Percentiles rank a stretch among this genome's conserved stretches.
Evolutionary conservation across 2,797 vertebrate species (phyloP).

Genomic region (Dipus sagitta): DNA sequence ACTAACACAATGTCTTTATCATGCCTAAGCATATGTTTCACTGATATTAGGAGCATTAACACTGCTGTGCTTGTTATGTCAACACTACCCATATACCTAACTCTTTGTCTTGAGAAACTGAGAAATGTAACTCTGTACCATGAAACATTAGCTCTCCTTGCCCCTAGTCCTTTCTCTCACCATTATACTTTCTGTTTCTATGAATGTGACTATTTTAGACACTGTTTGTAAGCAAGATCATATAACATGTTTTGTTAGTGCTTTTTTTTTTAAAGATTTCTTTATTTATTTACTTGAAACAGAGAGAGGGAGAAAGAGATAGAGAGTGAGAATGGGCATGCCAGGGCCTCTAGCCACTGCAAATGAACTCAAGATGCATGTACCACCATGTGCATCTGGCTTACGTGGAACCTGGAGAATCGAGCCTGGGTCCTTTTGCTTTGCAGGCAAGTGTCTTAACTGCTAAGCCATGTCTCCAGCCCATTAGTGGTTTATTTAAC

Average conservation of each 20-base stretch:
- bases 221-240: background rate
- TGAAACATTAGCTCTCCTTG: background rate
- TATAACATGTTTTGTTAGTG: background rate
- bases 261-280: background rate
- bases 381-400: no score
- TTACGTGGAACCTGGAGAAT: no score
- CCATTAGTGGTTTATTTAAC: background rate
- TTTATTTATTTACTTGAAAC: no score
- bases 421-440: no score
- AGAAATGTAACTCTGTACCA: background rate
- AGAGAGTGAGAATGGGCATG: no score
- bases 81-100: background rate
- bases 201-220: background rate
- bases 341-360: no score
- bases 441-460: no score
- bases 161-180: background rate
- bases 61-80: background rate
- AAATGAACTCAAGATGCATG: no score
- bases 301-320: no score
- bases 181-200: background rate
- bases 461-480: no score
- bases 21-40: background rate
- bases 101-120: background rate
- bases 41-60: background rate
- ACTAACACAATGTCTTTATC: background rate